These are phyloP conservation scores for Rhysida immarginata DNA, from an alignment of 1,140 invertebrate genomes.

Conservation along the genomic window DNA sequence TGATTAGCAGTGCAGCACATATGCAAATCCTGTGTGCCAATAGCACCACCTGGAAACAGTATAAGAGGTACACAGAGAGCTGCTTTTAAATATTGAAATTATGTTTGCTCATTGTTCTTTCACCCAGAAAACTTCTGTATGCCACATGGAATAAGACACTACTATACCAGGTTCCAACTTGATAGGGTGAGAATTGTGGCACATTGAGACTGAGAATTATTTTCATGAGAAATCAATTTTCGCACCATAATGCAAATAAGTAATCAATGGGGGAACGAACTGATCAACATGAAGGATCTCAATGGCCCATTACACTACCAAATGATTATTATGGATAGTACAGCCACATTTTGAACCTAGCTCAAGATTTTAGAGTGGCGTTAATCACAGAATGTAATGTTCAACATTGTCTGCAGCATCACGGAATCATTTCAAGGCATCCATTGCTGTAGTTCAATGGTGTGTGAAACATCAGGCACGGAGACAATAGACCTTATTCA, in stretches of 20 bases:
- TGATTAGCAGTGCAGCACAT: background rate
- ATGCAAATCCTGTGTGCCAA: background rate
- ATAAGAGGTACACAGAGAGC: background rate
- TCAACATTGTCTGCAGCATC: background rate
- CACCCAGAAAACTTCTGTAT: background rate
- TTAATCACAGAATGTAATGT: background rate
- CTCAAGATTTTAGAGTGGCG: background rate
- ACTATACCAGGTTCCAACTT: too few relatives aligned
- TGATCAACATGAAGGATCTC: background rate
- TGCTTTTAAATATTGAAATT: background rate
- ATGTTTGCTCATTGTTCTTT: background rate
- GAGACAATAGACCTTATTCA: too few relatives aligned
- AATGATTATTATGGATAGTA: background rate
- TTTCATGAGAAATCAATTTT: background rate
- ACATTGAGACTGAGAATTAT: background rate
- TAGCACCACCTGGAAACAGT: background rate
- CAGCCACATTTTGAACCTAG: background rate
- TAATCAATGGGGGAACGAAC: background rate
- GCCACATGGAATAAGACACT: background rate
- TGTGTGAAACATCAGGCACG: too few relatives aligned
- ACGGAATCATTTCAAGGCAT: background rate
- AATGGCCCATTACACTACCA: background rate
- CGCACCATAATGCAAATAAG: background rate
- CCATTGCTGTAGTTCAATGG: background rate
- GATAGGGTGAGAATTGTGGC: too few relatives aligned